Percentiles rank a stretch among this genome's conserved stretches.
Evolutionary conservation across 1,140 invertebrate genomes (phyloP).

Genomic region (Drosophila insularis): DNA sequence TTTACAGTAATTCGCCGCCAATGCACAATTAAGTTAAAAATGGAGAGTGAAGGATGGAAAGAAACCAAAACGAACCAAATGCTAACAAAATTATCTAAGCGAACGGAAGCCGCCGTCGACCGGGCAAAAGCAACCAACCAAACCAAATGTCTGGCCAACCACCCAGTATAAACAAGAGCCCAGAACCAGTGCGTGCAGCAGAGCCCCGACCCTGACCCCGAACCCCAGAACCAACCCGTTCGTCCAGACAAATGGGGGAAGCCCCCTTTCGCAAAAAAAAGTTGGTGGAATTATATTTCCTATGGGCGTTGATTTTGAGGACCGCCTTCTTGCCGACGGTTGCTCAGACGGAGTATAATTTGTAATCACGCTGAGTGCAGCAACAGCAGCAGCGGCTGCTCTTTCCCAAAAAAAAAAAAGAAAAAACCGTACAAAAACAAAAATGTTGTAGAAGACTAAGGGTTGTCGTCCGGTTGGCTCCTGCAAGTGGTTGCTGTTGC

Average conservation of each 20-base stretch:
- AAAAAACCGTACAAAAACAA: not conserved
- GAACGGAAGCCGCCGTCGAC: slow-evolving; percentile 37
- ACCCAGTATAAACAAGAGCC: slow-evolving; percentile 40
- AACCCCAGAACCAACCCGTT: not conserved
- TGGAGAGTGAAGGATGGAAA: slow-evolving; percentile 1
- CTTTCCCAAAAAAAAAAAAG: slow-evolving; percentile 15
- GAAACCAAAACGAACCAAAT: slow-evolving; percentile 40
- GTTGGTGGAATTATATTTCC: slow-evolving; percentile 75
- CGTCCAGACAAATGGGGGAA: not conserved
- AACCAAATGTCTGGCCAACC: slow-evolving; percentile 63
- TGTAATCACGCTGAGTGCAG: slow-evolving; percentile 79
- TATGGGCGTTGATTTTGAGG: slow-evolving; percentile 69
- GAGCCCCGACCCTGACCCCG: slow-evolving; percentile 8
- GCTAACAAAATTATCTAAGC: slow-evolving; percentile 74
- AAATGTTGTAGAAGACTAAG: not conserved
- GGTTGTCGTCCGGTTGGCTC: slow-evolving; percentile 26
- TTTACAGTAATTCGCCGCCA: slow-evolving; percentile 65
- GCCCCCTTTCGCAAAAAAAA: slow-evolving; percentile 27
- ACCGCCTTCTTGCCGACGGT: slow-evolving; percentile 61
- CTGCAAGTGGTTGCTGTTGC: slow-evolving; percentile 64
- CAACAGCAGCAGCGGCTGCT: slow-evolving; percentile 37
- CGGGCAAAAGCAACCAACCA: slow-evolving; percentile 22
- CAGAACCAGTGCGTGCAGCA: slow-evolving; percentile 54
- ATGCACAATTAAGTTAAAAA: slow-evolving; percentile 74
- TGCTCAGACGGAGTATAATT: slow-evolving; percentile 78